Percentiles rank a stretch among this genome's conserved stretches.
These are phyloP conservation scores for Teleogryllus oceanicus DNA, from an alignment of 2,888 invertebrate species.

Conservation along the genomic window DNA sequence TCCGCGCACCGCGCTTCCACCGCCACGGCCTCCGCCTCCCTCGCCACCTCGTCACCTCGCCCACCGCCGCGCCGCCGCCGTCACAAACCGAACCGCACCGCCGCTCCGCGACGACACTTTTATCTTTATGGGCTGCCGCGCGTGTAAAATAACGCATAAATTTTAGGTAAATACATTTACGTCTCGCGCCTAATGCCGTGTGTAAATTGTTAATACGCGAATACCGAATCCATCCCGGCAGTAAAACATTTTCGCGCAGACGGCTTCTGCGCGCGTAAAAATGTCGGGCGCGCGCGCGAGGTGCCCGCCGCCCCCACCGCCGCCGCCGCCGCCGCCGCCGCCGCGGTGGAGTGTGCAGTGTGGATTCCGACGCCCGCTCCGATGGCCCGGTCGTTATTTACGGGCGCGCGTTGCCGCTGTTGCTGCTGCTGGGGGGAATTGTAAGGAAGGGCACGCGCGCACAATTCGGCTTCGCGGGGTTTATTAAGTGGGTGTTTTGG, in stretches of 20 bases:
- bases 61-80: neutral
- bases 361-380: too few relatives aligned
- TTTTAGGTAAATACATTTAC: slow-evolving; percentile 5
- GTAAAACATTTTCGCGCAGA: slow-evolving; percentile 18
- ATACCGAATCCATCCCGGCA: slow-evolving; percentile 9
- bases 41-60: neutral
- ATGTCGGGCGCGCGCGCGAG: neutral
- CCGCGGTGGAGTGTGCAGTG: too few relatives aligned
- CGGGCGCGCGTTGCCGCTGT: too few relatives aligned
- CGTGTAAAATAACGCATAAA: neutral
- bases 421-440: too few relatives aligned
- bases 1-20: neutral
- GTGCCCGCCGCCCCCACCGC: too few relatives aligned
- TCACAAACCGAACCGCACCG: neutral
- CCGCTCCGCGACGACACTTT: neutral
- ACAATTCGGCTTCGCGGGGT: too few relatives aligned
- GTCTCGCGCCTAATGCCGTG: neutral
- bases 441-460: too few relatives aligned
- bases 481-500: too few relatives aligned
- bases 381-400: too few relatives aligned
- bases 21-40: neutral
- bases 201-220: neutral
- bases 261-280: neutral
- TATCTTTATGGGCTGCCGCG: neutral
- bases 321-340: too few relatives aligned